Evolutionary conservation across 2,888 invertebrate genomes (phyloP), one percentile per base, ranked within the genome.

Genomic region (Cylloceria caligata): DNA sequence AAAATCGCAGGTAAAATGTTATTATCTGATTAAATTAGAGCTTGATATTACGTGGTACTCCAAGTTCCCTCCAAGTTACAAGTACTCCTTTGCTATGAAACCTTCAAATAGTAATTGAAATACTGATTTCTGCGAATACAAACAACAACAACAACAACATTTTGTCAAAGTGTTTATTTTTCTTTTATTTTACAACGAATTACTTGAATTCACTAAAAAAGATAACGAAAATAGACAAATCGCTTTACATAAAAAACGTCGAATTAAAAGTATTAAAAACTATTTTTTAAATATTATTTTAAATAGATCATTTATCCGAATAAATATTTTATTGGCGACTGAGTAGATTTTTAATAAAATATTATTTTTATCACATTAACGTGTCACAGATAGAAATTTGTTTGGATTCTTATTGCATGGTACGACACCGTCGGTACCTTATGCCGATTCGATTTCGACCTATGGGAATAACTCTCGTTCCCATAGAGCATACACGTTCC

Each of bases 381-480:
- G n/a, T n/a, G n/a, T n/a, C n/a, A n/a, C n/a, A n/a, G 76, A 27
- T 71, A 82, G 55, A 24, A 39, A 65, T 76, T 80, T 47, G 55
- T 52, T 62, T 69, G 7, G 36, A 71, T 74, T 74, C 62, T 65
- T 52, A 72, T 80, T 64, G 81, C 76, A 74, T 68, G 76, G 75
- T 80, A 75, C 78, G 68, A 57, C 75, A 62, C 78, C 79, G 75
- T 34, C 60, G 34, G 34, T 34, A 34, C 79, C 77, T 79, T 81
- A 72, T 73, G 64, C 65, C 73, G 72, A 69, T 80, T 76, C 65
- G 69, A 84, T 80, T 79, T 79, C 71, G 36, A 81, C 57, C 67
- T 55, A 69, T 55, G 65, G 39, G 60, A 83, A 83, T 81, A 64
- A 67, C 67, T 78, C 71, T 71, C 60, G 52, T 47, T 62, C 64